Evolutionary conservation across 2,113 vertebrate species (phyloP).

Genomic region (Tyto alba): DNA sequence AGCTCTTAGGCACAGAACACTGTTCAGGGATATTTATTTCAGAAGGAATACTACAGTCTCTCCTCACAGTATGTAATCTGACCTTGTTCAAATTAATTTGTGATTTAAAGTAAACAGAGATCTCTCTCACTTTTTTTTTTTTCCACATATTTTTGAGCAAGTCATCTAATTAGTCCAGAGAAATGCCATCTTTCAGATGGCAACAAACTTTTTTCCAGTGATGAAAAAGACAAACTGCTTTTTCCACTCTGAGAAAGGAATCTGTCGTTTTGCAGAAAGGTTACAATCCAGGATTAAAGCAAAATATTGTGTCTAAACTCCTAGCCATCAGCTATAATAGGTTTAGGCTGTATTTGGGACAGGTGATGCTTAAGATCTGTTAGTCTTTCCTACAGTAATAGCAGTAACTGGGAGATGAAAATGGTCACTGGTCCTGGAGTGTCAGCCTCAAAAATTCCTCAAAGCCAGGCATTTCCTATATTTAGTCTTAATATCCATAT

Average conservation of each 20-base stretch:
- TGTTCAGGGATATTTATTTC: background rate
- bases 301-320: background rate
- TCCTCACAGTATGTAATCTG: background rate
- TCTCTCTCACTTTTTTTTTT: background rate
- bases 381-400: background rate
- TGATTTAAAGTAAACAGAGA: background rate
- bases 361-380: background rate
- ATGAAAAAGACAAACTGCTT: background rate
- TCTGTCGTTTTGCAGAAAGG: background rate
- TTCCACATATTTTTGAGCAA: background rate
- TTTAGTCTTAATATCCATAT: background rate
- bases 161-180: background rate
- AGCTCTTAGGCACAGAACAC: background rate
- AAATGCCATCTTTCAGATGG: background rate
- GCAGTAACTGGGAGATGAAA: background rate
- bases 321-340: background rate
- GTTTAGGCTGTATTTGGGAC: background rate
- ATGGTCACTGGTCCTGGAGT: background rate
- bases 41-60: background rate
- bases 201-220: background rate
- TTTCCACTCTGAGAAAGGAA: background rate
- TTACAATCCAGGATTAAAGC: background rate
- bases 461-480: background rate
- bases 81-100: background rate
- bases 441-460: background rate